Conservation (phyloP, 2,113 vertebrate genomes). For the Tringa solitaria region DNA sequence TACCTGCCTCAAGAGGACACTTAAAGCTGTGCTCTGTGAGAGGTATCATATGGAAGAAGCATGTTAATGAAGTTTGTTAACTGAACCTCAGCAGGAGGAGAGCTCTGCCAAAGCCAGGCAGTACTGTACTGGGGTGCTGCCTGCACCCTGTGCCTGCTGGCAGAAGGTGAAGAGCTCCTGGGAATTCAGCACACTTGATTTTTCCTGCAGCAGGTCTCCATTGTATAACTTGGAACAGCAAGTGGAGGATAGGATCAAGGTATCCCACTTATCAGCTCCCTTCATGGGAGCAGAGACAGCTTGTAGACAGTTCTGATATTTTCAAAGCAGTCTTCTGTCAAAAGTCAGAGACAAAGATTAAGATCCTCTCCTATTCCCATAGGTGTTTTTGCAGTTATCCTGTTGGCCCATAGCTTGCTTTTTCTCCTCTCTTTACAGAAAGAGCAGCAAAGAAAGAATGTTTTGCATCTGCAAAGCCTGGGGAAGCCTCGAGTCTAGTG, state of each 20-base stretch:
- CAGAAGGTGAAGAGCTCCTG: not conserved
- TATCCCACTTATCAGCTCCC: not conserved
- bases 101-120: not conserved
- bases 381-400: not conserved
- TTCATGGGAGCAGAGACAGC: not conserved
- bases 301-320: not conserved
- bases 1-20: not conserved
- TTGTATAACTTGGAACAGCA: not conserved
- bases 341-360: not conserved
- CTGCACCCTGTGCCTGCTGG: not conserved
- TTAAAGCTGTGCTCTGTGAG: not conserved
- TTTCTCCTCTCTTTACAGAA: not conserved
- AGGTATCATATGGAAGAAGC: not conserved
- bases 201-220: not conserved
- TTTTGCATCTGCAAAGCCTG: not conserved
- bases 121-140: not conserved
- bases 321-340: not conserved
- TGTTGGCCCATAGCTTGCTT: not conserved
- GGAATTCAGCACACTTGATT: not conserved
- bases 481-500: not conserved
- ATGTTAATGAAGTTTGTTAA: not conserved
- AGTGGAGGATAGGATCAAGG: accelerated
- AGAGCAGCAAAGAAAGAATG: not conserved
- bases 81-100: not conserved
- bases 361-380: not conserved